Evolutionary conservation across 2,888 invertebrate species (phyloP).

Genomic region (Lasioglossum pauxillum): DNA sequence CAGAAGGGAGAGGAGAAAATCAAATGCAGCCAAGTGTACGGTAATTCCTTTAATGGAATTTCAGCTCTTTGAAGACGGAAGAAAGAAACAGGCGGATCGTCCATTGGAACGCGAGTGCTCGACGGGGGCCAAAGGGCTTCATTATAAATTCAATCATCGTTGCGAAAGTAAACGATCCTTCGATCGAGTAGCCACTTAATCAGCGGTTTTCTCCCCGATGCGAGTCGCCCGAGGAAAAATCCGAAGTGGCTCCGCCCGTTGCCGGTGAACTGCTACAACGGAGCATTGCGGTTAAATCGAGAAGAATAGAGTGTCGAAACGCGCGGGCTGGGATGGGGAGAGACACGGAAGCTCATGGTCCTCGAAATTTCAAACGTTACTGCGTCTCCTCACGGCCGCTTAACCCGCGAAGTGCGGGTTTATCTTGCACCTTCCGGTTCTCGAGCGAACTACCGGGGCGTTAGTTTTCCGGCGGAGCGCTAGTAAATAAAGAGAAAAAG

Average conservation of each 20-base stretch:
- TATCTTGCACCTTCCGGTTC: constrained; percentile 64
- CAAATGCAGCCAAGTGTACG: constrained; percentile 19
- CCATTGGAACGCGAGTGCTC: constrained; percentile 13
- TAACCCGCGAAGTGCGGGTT: constrained; percentile 62
- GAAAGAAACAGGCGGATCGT: constrained; percentile 22
- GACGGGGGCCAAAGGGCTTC: constrained; percentile 23
- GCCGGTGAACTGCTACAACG: constrained; percentile 9
- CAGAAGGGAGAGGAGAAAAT: not conserved
- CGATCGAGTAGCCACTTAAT: constrained; percentile 56
- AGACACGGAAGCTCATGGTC: constrained; percentile 39
- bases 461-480: constrained; percentile 49
- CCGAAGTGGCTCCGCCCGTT: constrained; percentile 22
- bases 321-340: not conserved
- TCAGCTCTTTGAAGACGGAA: constrained; percentile 29
- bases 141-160: constrained; percentile 49
- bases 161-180: constrained; percentile 31
- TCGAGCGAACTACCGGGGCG: constrained; percentile 55
- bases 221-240: constrained; percentile 28
- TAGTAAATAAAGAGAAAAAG: constrained; percentile 48
- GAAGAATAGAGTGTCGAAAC: constrained; percentile 46
- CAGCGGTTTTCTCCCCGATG: constrained; percentile 24
- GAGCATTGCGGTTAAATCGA: constrained; percentile 54
- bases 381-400: constrained; percentile 65
- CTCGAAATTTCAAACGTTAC: constrained; percentile 69
- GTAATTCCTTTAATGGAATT: constrained; percentile 25